Conservation (phyloP, 2,797 vertebrate genomes). For the Diplodus puntazzo region DNA sequence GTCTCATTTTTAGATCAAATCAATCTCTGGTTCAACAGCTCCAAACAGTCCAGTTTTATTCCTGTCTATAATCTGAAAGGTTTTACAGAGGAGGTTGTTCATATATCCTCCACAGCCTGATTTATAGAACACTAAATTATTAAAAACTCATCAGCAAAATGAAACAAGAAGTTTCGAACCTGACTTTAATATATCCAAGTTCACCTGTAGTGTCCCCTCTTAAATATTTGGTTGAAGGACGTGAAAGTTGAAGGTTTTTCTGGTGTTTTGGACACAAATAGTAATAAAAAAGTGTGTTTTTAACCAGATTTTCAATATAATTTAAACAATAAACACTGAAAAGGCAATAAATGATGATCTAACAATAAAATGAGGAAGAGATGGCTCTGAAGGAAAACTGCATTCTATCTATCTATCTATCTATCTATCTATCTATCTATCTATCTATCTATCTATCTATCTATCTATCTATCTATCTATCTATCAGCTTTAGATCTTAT, state of each 20-base stretch:
- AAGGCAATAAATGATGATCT: slow-evolving; percentile 61
- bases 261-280: slow-evolving; percentile 8
- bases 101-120: too few species aligned
- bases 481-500: not conserved
- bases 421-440: not conserved
- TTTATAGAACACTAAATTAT: too few species aligned
- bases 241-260: slow-evolving; percentile 9
- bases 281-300: slow-evolving; percentile 26
- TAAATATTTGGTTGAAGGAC: not conserved
- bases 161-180: too few species aligned
- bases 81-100: too few species aligned
- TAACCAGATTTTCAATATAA: slow-evolving; percentile 14
- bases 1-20: too few species aligned
- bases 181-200: too few species aligned
- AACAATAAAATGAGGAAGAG: slow-evolving; percentile 50
- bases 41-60: too few species aligned
- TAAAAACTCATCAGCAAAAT: too few species aligned
- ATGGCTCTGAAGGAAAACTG: not conserved
- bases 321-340: slow-evolving; percentile 44
- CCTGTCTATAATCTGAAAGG: too few species aligned
- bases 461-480: slow-evolving; percentile 3
- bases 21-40: too few species aligned
- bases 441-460: not conserved
- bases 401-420: slow-evolving; percentile 3
- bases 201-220: not conserved